Evolutionary conservation across 2,113 vertebrate species (phyloP), one percentile per base, ranked within the genome.

Genomic region (Anser brachyrhynchus): DNA sequence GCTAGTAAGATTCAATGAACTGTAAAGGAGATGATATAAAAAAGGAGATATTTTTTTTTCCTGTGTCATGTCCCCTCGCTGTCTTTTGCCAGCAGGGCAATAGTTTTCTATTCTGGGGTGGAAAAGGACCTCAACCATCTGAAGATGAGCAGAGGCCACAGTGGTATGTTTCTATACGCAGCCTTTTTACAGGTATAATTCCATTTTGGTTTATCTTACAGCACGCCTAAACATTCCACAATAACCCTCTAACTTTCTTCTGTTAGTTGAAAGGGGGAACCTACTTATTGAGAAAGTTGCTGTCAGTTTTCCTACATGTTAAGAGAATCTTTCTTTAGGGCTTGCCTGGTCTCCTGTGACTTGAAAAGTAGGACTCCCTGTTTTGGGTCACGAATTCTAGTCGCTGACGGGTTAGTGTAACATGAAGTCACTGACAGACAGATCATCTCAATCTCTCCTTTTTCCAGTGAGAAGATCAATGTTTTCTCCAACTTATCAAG

Each of bases 151-250:
- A 49, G 55, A 70, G 75, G 76, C 58, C 44, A 70, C 44, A 54
- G 7, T 35, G 31, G 51, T 29, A 37, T 44, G 80, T 73, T 83
- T 89, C 74, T 73, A 85, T 1, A 3, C 23, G 19, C 4, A 44
- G 57, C 81, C 71, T 54, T 82, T 75, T 92, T 78, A 73, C 81
- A 95, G 87, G 89, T 59, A 87, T 65, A 70, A 65, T 89, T 92
- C 90, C 69, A 67, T 43, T 81, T 87, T 75, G 85, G 66, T 55
- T 55, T 37, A 43, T 37, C 18, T 54, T 19, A 70, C 29, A 79
- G 54, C 22, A 73, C 83, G 25, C n/a, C 64, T 70, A 33, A 70
- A 51, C 25, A 62, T 20, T 87, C 41, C 64, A 57, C 25, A 58
- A 2, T 23, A 44, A 72, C 39, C 62, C n/a, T 28, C 79, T 62